Evolutionary conservation across 2,797 vertebrate genomes (phyloP).

Genomic region (Oreortyx pictus): DNA sequence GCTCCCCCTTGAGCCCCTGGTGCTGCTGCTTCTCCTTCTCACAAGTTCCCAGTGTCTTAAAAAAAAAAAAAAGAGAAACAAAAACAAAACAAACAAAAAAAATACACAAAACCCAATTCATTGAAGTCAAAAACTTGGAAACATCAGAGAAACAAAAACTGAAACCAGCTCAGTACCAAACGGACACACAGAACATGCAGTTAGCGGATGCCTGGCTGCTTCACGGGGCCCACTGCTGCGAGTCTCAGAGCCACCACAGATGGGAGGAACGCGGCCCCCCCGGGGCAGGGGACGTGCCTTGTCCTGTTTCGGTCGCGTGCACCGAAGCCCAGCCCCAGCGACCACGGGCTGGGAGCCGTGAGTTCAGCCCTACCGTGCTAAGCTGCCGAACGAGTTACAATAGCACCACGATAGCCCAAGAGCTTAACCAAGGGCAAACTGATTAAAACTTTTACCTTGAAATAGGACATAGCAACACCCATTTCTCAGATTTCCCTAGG

Average conservation of each 20-base stretch:
- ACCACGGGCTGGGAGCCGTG: rapidly evolving
- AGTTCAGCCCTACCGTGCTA: conserved; percentile 58
- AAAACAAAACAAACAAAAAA: not conserved
- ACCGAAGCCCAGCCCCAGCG: conserved; percentile 2
- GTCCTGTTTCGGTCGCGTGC: not conserved
- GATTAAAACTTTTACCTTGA: conserved; percentile 69
- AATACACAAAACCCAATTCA: conserved; percentile 59
- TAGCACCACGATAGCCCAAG: conserved; percentile 69
- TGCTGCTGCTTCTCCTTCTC: conserved; percentile 54
- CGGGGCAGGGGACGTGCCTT: not conserved
- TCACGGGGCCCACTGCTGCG: not conserved
- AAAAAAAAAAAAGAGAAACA: too few species aligned
- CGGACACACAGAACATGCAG: conserved; percentile 60
- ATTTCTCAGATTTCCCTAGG: conserved; percentile 70
- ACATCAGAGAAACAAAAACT: conserved; percentile 38
- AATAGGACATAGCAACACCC: conserved; percentile 57
- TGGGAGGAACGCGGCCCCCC: not conserved
- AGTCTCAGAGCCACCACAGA: not conserved
- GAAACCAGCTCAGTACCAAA: conserved; percentile 70
- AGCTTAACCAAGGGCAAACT: conserved; percentile 56
- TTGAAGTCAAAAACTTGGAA: conserved; percentile 54
- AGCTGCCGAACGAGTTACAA: conserved; percentile 61
- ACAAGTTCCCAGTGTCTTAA: conserved; percentile 60
- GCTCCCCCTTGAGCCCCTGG: conserved; percentile 15
- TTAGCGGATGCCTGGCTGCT: conserved; percentile 41